Evolutionary conservation across 23 tunicate species (phyloP), one percentile per base, ranked within the genome.

Genomic region (Styela clava): DNA sequence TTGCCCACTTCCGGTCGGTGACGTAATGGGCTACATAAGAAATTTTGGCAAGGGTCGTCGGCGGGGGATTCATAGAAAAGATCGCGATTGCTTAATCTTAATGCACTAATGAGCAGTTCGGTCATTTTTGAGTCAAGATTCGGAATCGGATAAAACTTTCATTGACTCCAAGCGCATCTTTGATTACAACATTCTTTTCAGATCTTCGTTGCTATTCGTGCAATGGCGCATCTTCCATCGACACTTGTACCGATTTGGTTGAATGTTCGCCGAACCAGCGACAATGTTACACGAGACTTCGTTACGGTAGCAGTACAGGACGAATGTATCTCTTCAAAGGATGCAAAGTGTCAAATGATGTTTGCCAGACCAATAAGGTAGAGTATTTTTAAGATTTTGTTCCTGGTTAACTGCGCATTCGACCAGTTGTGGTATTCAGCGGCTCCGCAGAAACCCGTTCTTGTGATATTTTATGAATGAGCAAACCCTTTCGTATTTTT

Each of bases 291-390:
- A 30, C 77, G 16, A 33, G 34, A 29, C 20, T 71, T 18, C 77
- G 77, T 12, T 71, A 71, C 37, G 32, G 34, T 3, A 71, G 35
- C 29, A 71, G 3, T 7, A 71, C 32, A 16, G 77, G 77, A 31
- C 77, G 77, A 30, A 28, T 71, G 32, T 71, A 26, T 16, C 23
- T 71, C 29, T 71, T 71, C 77, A 71, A 71, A 34, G 77, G 77
- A 3, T 71, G 77, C 37, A 27, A 71, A 30, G 35, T 22, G 27
- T 16, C 77, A 26, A 71, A 26, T 3, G 35, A 71, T 26, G 24
- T 21, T 5, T 71, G 77, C 35, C 3, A 5, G 3, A 35, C 35
- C 7, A 71, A 71, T 30, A n/a, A 71, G 77, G 77, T 71, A 24
- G 16, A 27, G 18, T 27, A 24, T 65, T 7, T 65, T 44, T 5